Evolutionary conservation across 64 coral and sea anemone genomes (phyloP).

Genomic region (Dendrophyllia cribrosa): DNA sequence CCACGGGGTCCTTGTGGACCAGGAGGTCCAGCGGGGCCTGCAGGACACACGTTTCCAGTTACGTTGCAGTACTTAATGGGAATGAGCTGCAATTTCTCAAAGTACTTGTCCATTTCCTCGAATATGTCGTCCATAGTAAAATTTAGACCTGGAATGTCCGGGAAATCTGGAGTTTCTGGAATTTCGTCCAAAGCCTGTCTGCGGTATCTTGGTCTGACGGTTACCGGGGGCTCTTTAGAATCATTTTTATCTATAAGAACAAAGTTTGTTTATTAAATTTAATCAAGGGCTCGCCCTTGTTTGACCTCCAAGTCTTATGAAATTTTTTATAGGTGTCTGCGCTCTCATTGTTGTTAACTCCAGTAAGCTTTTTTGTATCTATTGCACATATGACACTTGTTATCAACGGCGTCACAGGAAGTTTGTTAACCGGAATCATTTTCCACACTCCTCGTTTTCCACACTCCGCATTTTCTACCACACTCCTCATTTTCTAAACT

Average conservation of each 20-base stretch:
- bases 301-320: too few relatives aligned
- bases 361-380: too few relatives aligned
- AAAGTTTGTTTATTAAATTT: too few relatives aligned
- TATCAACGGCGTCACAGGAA: too few relatives aligned
- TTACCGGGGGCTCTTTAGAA: background rate
- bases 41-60: conserved; percentile 3
- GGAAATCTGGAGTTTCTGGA: too few relatives aligned
- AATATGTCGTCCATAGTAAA: background rate
- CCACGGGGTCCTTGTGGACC: conserved; percentile 16
- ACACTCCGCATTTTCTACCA: too few relatives aligned
- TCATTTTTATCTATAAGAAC: background rate
- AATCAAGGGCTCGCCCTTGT: too few relatives aligned
- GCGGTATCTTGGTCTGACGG: background rate
- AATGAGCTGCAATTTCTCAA: background rate
- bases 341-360: too few relatives aligned
- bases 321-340: background rate
- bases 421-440: too few relatives aligned
- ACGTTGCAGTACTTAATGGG: conserved; percentile 29
- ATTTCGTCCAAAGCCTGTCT: background rate
- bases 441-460: too few relatives aligned
- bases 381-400: too few relatives aligned
- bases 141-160: background rate
- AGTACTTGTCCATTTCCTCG: background rate
- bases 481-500: too few relatives aligned
- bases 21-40: conserved; percentile 21